Percentiles rank a stretch among this genome's conserved stretches.
These are phyloP conservation scores for Bellardia bayeri DNA, from an alignment of 2,888 invertebrate genomes.

Conservation along the genomic window DNA sequence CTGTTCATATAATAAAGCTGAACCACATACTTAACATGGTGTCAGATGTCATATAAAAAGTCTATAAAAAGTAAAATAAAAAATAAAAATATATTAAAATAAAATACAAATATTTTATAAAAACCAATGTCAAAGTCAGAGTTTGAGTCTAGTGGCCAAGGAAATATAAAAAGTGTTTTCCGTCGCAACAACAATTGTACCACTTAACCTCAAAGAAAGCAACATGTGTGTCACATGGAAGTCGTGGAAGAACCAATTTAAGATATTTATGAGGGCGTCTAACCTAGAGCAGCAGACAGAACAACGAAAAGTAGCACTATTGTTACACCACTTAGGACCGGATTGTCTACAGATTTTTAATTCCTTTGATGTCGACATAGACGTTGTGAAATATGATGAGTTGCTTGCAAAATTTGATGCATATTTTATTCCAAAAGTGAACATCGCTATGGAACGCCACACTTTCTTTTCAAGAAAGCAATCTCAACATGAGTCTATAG, in stretches of 20 bases:
- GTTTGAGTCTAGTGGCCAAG: too few relatives aligned
- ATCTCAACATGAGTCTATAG: conserved; percentile 7
- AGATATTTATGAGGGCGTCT: conserved; percentile 71
- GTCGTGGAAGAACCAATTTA: conserved; percentile 68
- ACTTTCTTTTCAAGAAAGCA: conserved; percentile 25
- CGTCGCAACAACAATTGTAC: conserved; percentile 44
- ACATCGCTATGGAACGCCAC: too few relatives aligned
- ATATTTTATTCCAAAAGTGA: too few relatives aligned
- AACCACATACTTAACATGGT: too few relatives aligned
- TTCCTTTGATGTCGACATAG: too few relatives aligned
- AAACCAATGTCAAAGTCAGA: too few relatives aligned
- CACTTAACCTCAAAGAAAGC: conserved; percentile 55
- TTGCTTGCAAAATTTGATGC: not conserved
- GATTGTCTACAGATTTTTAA: conserved; percentile 20
- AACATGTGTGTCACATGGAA: conserved; percentile 67
- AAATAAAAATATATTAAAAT: too few relatives aligned
- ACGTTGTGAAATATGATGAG: conserved; percentile 27
- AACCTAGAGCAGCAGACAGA: conserved; percentile 51
- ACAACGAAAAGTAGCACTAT: conserved; percentile 38
- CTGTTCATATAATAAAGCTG: too few relatives aligned
- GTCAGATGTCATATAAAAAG: too few relatives aligned
- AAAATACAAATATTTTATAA: too few relatives aligned
- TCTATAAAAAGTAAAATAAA: too few relatives aligned
- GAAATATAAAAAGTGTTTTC: not conserved
- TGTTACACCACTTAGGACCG: conserved; percentile 58